Conservation (phyloP, 2,113 vertebrate species). For the Hylia prasina region DNA sequence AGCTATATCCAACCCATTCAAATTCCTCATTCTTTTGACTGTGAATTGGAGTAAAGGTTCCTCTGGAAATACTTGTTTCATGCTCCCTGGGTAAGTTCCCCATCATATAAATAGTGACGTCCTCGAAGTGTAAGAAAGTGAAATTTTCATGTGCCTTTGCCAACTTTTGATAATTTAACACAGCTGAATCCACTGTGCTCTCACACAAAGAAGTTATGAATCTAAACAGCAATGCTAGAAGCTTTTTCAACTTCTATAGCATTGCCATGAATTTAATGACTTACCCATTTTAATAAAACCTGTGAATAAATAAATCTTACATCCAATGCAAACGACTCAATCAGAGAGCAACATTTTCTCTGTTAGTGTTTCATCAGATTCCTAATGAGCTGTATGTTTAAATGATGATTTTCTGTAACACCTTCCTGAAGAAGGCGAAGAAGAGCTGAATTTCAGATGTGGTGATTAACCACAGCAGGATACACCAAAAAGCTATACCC, state of each 20-base stretch:
- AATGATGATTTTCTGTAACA: not conserved
- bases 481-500: not conserved
- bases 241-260: not conserved
- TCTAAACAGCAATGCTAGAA: not conserved
- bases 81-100: not conserved
- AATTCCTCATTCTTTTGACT: not conserved
- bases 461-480: not conserved
- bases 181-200: not conserved
- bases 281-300: not conserved
- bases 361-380: not conserved
- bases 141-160: not conserved
- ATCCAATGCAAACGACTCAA: slow-evolving; percentile 12
- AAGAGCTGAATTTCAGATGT: not conserved
- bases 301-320: not conserved
- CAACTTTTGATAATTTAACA: not conserved
- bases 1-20: not conserved
- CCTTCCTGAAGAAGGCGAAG: not conserved
- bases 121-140: not conserved
- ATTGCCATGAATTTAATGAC: not conserved
- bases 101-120: not conserved
- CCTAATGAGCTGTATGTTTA: not conserved
- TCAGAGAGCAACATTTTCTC: not conserved
- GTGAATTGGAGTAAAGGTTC: not conserved
- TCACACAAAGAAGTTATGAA: not conserved
- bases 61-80: not conserved